Evolutionary conservation across 92 coral and sea anemone genomes (phyloP).

Genomic region (Pocillopora meandrina): DNA sequence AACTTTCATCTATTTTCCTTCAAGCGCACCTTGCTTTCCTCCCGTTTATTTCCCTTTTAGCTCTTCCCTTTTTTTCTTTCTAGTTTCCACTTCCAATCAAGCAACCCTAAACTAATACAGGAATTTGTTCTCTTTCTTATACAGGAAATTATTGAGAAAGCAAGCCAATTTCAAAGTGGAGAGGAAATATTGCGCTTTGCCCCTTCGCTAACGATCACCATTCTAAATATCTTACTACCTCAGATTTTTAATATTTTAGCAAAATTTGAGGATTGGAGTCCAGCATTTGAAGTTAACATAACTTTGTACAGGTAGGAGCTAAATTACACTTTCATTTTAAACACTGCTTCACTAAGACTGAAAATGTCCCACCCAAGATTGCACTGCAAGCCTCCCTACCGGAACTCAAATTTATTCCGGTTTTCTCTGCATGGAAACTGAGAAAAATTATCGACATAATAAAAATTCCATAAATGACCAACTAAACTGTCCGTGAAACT

Average conservation of each 20-base stretch:
- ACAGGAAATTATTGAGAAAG: background rate
- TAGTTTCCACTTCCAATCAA: background rate
- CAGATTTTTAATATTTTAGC: slow-evolving; percentile 71
- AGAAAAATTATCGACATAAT: too few relatives aligned
- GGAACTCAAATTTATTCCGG: too few relatives aligned
- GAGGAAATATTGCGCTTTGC: slow-evolving; percentile 46
- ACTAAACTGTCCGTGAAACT: too few relatives aligned
- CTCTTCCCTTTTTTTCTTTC: background rate
- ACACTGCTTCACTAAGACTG: too few relatives aligned
- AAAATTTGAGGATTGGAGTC: slow-evolving; percentile 89
- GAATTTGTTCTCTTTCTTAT: background rate
- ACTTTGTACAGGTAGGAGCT: slow-evolving; percentile 73
- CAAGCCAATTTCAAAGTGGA: background rate
- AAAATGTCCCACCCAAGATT: too few relatives aligned
- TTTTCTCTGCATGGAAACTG: too few relatives aligned
- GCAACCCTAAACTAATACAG: background rate
- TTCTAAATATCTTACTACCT: slow-evolving; percentile 75
- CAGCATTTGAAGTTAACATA: slow-evolving; percentile 83
- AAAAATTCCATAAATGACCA: too few relatives aligned
- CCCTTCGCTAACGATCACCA: slow-evolving; percentile 86
- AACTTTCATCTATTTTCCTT: too few relatives aligned
- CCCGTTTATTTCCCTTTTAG: too few relatives aligned
- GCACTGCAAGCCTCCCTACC: too few relatives aligned
- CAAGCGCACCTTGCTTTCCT: too few relatives aligned
- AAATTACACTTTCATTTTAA: too few relatives aligned